Evolutionary conservation across 2,888 invertebrate species (phyloP).

Genomic region (Heliothis peltigera): DNA sequence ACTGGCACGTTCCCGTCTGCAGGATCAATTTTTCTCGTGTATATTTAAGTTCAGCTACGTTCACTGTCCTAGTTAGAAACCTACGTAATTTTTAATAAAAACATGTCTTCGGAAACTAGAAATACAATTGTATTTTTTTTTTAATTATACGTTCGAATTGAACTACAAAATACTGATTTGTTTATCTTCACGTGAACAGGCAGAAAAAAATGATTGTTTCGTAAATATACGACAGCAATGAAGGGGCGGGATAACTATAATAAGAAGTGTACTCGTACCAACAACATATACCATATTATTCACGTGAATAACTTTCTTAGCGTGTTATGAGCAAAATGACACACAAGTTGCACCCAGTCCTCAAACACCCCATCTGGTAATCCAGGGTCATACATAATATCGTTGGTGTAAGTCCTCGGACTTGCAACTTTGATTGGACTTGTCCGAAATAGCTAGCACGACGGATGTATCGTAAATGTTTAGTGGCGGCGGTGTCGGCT

Average conservation of each 20-base stretch:
- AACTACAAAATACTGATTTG: neutral
- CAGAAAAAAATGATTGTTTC: no score
- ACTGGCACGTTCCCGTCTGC: constrained; percentile 19
- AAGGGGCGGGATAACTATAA: neutral
- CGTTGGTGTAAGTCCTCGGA: constrained; percentile 69
- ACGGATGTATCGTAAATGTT: constrained; percentile 70
- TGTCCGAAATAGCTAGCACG: constrained; percentile 53
- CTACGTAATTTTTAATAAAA: constrained; percentile 28
- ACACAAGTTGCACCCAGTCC: constrained; percentile 43
- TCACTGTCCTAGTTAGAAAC: constrained; percentile 38
- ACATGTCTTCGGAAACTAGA: constrained; percentile 19
- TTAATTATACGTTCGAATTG: neutral
- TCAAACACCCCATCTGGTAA: constrained; percentile 47
- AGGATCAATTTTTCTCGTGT: constrained; percentile 44
- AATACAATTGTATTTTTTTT: constrained; percentile 11
- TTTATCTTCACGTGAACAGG: no score
- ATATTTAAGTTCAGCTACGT: constrained; percentile 41
- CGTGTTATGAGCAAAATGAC: constrained; percentile 13
- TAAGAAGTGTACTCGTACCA: neutral
- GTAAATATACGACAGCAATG: no score
- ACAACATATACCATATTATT: constrained; percentile 3
- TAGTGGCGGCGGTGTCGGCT: constrained; percentile 66
- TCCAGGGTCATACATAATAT: constrained; percentile 58
- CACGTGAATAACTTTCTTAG: constrained; percentile 15
- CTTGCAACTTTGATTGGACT: constrained; percentile 78